Evolutionary conservation across 2,113 vertebrate genomes (phyloP).

Genomic region (Elanoides forficatus): DNA sequence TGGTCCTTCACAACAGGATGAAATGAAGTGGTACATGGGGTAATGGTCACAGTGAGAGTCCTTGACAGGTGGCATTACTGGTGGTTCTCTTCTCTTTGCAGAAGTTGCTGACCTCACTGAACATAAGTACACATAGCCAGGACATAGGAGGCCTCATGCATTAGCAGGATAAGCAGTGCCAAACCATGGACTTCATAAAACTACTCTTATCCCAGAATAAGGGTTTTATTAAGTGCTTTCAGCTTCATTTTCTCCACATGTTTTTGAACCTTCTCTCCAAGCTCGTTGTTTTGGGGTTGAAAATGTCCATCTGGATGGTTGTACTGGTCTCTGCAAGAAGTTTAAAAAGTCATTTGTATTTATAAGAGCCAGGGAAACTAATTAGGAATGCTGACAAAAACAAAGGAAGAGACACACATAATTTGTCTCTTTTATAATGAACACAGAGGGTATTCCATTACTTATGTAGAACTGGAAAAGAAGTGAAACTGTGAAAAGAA

Average conservation of each 20-base stretch:
- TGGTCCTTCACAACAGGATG: neutral
- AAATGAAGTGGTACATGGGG: neutral
- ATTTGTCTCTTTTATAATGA: neutral
- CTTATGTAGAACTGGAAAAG: neutral
- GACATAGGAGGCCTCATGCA: neutral
- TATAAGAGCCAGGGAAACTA: neutral
- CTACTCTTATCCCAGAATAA: slow-evolving; percentile 45
- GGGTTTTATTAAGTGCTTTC: slow-evolving; percentile 38
- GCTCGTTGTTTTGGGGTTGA: neutral
- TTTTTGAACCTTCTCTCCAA: slow-evolving; percentile 43
- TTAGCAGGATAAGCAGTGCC: neutral
- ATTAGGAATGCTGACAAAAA: neutral
- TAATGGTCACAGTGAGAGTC: neutral
- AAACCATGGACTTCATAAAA: neutral
- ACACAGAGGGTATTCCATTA: neutral
- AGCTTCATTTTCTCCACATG: slow-evolving; percentile 53
- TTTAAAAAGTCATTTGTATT: neutral
- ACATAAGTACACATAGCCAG: neutral
- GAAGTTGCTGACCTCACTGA: neutral
- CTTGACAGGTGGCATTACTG: neutral
- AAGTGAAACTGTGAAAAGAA: neutral
- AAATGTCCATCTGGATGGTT: neutral
- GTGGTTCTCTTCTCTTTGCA: neutral
- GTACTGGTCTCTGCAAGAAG: slow-evolving; percentile 57
- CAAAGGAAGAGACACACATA: neutral